Base-by-base conservation (phyloP, 2,888 invertebrate genomes). In the Herminia tarsipennalis region DNA sequence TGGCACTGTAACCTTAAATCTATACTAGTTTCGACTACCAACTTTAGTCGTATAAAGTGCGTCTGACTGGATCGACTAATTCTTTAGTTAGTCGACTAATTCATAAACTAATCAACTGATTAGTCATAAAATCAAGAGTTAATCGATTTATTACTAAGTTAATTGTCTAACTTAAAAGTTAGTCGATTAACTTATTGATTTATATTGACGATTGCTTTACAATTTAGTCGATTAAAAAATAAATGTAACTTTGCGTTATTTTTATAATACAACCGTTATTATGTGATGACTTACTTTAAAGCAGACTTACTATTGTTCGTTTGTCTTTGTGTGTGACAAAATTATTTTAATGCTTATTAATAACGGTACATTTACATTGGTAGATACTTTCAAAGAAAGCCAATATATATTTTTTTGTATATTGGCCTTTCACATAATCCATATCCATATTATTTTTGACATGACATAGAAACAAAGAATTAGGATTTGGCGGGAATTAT, bases 1-100 rank as follows among this genome's bases (percentile, higher is more conserved):
- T 58, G 61, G 45, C 61, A 60, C 51, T 51, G 36, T 28, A 27
- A 27, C 18, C 41, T 34, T 50, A 50, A 32, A 12, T 36, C 20
- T 55, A 51, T 8, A 6, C 13, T 39, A 18, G 28, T 30, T 8
- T 21, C 14, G 4, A 29, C 16, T 34, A 18, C 32, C 16, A 29
- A 22, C 12, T 34, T n/a, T 14, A 21, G 16, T 34, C 22, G 34
- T 22, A 21, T 33, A 21, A 33, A 21, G 13, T 17, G 6, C 1
- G n/a, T n/a, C 0, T n/a, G 16, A n/a, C n/a, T n/a, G n/a, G 9
- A 3, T 28, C 30, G 2, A 30, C 17, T 30, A 5, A 17, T 6
- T 5, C 1, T n/a, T n/a, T n/a, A n/a, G n/a, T n/a, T n/a, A n/a
- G n/a, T n/a, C n/a, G n/a, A n/a, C n/a, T n/a, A n/a, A n/a, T n/a